Conservation (phyloP, 2,797 vertebrate genomes). For the Fratercula arctica region DNA sequence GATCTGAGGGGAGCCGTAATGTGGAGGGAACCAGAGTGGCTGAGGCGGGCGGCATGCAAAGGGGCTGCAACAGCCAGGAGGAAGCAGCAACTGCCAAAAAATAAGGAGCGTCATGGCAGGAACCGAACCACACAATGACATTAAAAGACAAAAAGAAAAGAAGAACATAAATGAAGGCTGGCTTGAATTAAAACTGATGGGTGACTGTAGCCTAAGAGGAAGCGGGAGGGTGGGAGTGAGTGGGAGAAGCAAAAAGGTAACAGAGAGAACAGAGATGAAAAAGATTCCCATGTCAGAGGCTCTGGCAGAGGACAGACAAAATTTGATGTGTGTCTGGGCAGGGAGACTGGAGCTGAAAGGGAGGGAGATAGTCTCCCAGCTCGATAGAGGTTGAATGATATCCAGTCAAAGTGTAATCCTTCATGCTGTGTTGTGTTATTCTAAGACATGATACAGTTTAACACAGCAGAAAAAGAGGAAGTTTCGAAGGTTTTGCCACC, state of each 20-base stretch:
- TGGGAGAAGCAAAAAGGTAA: background rate
- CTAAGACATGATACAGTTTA: background rate
- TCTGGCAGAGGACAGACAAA: background rate
- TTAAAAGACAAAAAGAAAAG: background rate
- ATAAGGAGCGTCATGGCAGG: accelerated
- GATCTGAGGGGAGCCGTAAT: background rate
- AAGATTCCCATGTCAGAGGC: background rate
- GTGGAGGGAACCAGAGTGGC: accelerated
- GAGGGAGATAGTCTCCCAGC: background rate
- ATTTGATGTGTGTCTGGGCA: background rate
- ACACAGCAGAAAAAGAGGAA: background rate
- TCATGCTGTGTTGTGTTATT: background rate
- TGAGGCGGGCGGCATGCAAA: accelerated
- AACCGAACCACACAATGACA: accelerated
- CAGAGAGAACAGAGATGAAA: background rate
- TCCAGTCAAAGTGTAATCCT: background rate
- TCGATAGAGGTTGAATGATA: background rate
- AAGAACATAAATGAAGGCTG: background rate
- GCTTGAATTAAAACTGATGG: background rate
- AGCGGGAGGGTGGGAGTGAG: background rate
- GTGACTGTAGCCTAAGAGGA: background rate
- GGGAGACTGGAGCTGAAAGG: background rate
- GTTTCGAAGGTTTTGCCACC: background rate
- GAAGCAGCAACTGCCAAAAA: accelerated
- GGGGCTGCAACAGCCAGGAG: background rate